phyloP scores from a whole-genome alignment of 2,113 vertebrate genomes.

The Mesitornis unicolor region DNA sequence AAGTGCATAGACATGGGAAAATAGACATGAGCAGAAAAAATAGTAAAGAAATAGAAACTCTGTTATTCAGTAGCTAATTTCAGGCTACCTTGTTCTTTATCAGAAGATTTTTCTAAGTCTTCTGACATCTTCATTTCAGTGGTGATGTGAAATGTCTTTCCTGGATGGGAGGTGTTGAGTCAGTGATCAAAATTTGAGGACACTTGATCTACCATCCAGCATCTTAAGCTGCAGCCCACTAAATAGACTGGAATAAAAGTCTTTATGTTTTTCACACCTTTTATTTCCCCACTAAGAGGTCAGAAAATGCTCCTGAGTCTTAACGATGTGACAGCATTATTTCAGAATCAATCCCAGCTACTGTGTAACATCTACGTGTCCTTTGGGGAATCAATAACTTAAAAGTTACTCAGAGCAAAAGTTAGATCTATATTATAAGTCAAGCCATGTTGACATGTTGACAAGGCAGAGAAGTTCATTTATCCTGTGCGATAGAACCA shows the following conservation, averaged over 20 bases:
- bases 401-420: slow-evolving; percentile 7
- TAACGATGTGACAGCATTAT: not conserved
- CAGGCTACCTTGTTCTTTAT: not conserved
- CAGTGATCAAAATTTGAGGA: not conserved
- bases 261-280: slow-evolving; percentile 1
- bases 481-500: not conserved
- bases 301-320: not conserved
- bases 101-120: not conserved
- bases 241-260: slow-evolving; percentile 9
- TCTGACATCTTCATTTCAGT: not conserved
- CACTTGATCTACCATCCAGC: not conserved
- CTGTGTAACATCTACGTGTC: not conserved
- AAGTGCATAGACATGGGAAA: not conserved
- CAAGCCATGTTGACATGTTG: not conserved
- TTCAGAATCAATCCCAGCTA: not conserved
- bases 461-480: slow-evolving; percentile 14
- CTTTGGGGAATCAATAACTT: slow-evolving; percentile 19
- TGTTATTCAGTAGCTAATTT: not conserved
- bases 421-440: slow-evolving; percentile 38
- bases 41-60: not conserved
- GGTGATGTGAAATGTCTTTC: not conserved
- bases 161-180: not conserved
- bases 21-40: not conserved
- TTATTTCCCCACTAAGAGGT: not conserved
- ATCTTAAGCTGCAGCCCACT: not conserved